phyloP scores from a whole-genome alignment of 2,113 vertebrate species.

The Halichoeres trimaculatus region DNA sequence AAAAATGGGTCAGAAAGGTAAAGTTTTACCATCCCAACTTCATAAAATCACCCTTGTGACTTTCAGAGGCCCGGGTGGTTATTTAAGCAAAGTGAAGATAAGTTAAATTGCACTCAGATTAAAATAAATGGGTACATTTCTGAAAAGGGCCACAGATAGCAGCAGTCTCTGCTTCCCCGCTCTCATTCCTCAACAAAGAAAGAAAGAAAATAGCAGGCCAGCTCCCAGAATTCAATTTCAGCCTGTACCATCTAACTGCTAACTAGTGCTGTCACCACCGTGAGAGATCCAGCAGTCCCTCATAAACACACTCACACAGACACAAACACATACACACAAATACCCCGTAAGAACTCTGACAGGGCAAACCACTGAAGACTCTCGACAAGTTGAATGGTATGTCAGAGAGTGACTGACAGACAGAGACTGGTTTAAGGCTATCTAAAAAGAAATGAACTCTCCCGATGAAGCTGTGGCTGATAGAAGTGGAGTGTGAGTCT shows the following conservation, averaged over 20 bases:
- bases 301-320: constrained; percentile 12
- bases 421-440: constrained; percentile 12
- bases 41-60: background rate
- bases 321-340: background rate
- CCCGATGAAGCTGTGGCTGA: constrained; percentile 28
- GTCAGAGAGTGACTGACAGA: constrained; percentile 38
- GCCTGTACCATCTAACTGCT: constrained; percentile 33
- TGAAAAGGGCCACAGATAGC: background rate
- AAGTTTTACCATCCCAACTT: too few relatives aligned
- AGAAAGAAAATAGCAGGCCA: constrained; percentile 47
- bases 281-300: constrained; percentile 20
- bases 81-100: background rate
- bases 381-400: constrained; percentile 15
- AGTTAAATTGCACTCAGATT: background rate
- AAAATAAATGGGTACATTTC: background rate
- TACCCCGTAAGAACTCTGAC: constrained; percentile 8
- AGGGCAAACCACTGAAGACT: constrained; percentile 20
- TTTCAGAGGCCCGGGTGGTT: background rate
- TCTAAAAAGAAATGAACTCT: constrained; percentile 22
- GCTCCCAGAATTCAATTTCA: constrained; percentile 55
- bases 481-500: constrained; percentile 17
- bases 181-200: constrained; percentile 55
- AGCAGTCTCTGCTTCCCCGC: constrained; percentile 33
- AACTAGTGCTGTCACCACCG: constrained; percentile 55
- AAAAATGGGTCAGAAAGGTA: too few relatives aligned